phyloP scores from a whole-genome alignment of 2,888 invertebrate genomes.

The Rhagonycha fulva region DNA sequence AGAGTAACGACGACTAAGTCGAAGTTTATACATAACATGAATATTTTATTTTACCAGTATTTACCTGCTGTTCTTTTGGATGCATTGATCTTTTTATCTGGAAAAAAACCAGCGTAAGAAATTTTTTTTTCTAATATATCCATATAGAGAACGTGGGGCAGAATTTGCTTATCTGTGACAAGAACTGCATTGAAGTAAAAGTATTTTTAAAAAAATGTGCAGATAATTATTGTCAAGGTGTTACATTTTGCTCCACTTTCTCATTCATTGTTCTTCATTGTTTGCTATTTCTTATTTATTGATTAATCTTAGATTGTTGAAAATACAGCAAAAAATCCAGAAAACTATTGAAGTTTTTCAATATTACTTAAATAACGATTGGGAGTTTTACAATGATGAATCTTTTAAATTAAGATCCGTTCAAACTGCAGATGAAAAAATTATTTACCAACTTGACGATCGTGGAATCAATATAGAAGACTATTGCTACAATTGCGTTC shows the following conservation, averaged over 20 bases:
- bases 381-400: constrained; percentile 81
- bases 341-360: constrained; percentile 89
- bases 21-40: constrained; percentile 76
- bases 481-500: constrained; percentile 83
- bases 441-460: constrained; percentile 71
- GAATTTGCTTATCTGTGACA: too few relatives aligned
- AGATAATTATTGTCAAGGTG: too few relatives aligned
- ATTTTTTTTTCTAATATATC: constrained; percentile 38
- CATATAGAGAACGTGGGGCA: too few relatives aligned
- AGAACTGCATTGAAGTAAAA: too few relatives aligned
- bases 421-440: constrained; percentile 68
- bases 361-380: constrained; percentile 90
- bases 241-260: background rate
- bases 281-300: background rate
- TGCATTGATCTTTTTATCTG: constrained; percentile 73
- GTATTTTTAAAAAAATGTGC: too few relatives aligned
- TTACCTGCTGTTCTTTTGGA: constrained; percentile 89
- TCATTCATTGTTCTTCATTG: background rate
- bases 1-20: constrained; percentile 81
- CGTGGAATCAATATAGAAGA: constrained; percentile 73
- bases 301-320: constrained; percentile 66
- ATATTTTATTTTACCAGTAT: constrained; percentile 85
- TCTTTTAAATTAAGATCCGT: constrained; percentile 61
- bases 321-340: constrained; percentile 79
- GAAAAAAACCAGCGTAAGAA: constrained; percentile 85